Evolutionary conservation across 1,140 invertebrate species (phyloP), one percentile per base, ranked within the genome.

Genomic region (Brachionus calyciflorus): DNA sequence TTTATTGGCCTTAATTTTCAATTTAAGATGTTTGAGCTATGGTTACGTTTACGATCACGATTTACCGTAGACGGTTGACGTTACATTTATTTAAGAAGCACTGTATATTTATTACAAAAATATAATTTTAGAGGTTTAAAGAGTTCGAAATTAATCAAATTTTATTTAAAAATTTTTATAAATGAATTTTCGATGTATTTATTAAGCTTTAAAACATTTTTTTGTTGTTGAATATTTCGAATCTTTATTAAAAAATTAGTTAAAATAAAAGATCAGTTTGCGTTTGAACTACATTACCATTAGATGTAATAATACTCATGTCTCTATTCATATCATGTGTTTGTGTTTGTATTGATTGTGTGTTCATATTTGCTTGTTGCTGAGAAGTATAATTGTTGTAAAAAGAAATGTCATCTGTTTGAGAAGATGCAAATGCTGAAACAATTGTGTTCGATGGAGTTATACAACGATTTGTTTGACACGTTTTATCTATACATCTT

Each of bases 381-480:
- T n/a, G n/a, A n/a, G n/a, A n/a, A n/a, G n/a, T n/a, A n/a, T 46
- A 14, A 46, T 46, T 7, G 14, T 46, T 46, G 44, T 46, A 46
- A 46, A 7, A 46, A 46, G 2, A 46, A 3, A 14, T 14, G 3
- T 46, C 44, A 46, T 46, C 44, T 14, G 44, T 46, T 17, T 46
- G 44, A 14, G 44, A 46, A 14, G 44, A 46, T 3, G 44, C 44
- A 46, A 7, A 46, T 7, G 44, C 5, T 14, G n/a, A 46, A 7
- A 14, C 14, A 46, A 46, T 14, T 7, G 4, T 37, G 9, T 37
- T 37, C 33, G 33, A 37, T 9, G 55, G 55, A 12, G 55, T 60
- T 33, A 33, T 30, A 37, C 55, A 60, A 6, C 55, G 24, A 30
- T 60, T 30, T 60, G 55, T 60, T 33, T 60, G 55, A 26, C 55